A percentile compares a stretch with the other conserved stretches of the same genome.
Conservation (phyloP, 2,888 invertebrate species). For the Automeris io region DNA sequence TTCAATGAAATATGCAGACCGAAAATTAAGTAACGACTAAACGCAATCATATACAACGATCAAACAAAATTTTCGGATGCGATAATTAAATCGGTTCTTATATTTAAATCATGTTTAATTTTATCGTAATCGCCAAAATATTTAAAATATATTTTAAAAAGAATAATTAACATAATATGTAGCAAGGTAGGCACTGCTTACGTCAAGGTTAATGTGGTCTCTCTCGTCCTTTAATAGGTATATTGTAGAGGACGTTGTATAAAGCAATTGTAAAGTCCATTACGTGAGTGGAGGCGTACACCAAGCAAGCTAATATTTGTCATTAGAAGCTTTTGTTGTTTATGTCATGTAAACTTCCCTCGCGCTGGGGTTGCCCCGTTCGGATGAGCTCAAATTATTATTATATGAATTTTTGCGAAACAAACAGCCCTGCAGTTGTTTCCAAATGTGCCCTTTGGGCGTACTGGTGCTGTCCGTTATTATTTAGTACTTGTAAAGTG, state of each 20-base stretch:
- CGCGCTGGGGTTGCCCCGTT: conserved; percentile 40
- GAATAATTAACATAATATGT: too few species aligned
- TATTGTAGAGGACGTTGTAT: conserved; percentile 38
- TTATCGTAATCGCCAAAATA: too few species aligned
- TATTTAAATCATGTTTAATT: too few species aligned
- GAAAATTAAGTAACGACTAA: too few species aligned
- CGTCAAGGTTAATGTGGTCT: conserved; percentile 34
- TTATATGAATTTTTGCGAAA: conserved; percentile 53
- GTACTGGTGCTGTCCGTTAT: conserved; percentile 24
- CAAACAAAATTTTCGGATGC: too few species aligned
- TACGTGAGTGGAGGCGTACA: conserved; percentile 50
- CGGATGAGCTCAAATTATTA: conserved; percentile 55
- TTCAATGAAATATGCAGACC: too few species aligned
- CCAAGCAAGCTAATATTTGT: conserved; percentile 56
- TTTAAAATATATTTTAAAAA: too few species aligned
- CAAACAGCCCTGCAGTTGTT: conserved; percentile 43
- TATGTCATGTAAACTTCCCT: conserved; percentile 40
- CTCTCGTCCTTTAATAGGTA: conserved; percentile 43
- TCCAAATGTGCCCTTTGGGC: conserved; percentile 57
- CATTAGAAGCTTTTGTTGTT: conserved; percentile 65
- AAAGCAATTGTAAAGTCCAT: conserved; percentile 67
- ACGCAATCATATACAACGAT: too few species aligned
- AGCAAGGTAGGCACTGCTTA: conserved; percentile 20
- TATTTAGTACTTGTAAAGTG: too few species aligned
- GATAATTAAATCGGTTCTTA: too few species aligned